Evolutionary conservation across 2,888 invertebrate genomes (phyloP).

Genomic region (Agrotis clavis): DNA sequence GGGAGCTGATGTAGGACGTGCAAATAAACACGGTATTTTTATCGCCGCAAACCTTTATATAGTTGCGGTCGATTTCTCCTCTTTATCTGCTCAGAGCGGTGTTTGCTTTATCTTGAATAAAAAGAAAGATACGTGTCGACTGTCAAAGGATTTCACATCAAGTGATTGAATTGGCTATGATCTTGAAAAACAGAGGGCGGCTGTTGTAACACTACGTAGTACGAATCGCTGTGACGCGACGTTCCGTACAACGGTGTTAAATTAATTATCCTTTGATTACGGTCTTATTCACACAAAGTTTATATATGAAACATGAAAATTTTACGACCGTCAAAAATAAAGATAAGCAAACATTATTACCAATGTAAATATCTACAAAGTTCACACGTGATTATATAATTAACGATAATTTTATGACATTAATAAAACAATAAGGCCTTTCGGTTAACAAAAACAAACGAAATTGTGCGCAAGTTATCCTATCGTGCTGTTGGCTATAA

Average conservation of each 20-base stretch:
- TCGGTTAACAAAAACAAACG: constrained; percentile 61
- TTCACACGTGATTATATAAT: constrained; percentile 68
- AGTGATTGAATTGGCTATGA: constrained; percentile 73
- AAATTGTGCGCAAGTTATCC: constrained; percentile 66
- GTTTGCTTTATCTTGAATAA: constrained; percentile 90
- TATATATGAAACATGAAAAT: constrained; percentile 54
- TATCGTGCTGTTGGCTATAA: constrained; percentile 74
- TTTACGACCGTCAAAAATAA: constrained; percentile 62
- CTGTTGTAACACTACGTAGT: neutral
- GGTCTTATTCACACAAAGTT: constrained; percentile 24
- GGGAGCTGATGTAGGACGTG: constrained; percentile 89
- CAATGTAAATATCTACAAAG: constrained; percentile 64
- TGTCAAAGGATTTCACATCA: constrained; percentile 78
- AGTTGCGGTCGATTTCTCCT: constrained; percentile 91
- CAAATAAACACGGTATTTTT: constrained; percentile 91
- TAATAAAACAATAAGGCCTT: constrained; percentile 61
- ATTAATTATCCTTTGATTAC: constrained; percentile 38
- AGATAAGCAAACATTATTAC: constrained; percentile 65
- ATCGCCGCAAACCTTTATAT: constrained; percentile 91
- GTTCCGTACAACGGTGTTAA: constrained; percentile 9
- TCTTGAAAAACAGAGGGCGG: constrained; percentile 25
- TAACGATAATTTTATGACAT: constrained; percentile 62
- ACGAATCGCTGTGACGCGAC: neutral
- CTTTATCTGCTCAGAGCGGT: constrained; percentile 89
- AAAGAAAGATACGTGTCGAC: constrained; percentile 82